A percentile compares a stretch with the other conserved stretches of the same genome.
These are phyloP conservation scores for Lucilia sericata DNA, from an alignment of 1,140 invertebrate genomes.

Conservation along the genomic window DNA sequence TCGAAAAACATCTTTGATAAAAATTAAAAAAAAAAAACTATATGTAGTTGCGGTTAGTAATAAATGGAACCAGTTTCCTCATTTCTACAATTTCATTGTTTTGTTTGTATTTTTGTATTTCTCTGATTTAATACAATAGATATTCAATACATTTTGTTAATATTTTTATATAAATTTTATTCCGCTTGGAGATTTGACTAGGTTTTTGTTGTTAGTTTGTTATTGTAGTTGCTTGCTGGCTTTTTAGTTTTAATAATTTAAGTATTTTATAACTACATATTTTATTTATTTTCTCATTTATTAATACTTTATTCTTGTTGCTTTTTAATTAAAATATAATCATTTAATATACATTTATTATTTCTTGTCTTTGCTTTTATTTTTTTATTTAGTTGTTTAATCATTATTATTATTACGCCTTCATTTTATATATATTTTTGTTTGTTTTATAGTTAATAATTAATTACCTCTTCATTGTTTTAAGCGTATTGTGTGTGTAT, in stretches of 20 bases:
- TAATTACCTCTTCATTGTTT: background rate
- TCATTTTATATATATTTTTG: background rate
- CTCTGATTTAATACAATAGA: background rate
- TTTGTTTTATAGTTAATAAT: too few relatives aligned
- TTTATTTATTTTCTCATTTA: background rate
- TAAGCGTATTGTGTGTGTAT: background rate
- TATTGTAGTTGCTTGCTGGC: background rate
- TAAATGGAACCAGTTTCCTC: background rate
- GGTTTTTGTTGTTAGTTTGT: background rate
- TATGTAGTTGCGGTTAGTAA: background rate
- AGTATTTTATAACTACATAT: background rate
- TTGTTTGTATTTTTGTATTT: background rate
- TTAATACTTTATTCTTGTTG: background rate
- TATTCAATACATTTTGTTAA: slow-evolving; percentile 11
- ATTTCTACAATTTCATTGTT: background rate
- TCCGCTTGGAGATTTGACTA: slow-evolving; percentile 40
- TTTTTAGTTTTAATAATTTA: slow-evolving; percentile 34
- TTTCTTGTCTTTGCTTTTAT: background rate
- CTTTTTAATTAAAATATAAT: background rate
- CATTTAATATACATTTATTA: background rate
- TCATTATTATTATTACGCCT: background rate
- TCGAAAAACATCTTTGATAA: too few relatives aligned
- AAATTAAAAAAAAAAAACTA: background rate
- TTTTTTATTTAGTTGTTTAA: background rate
- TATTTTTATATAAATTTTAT: background rate